Conservation (phyloP, 2,888 invertebrate species). For the Corythucha ciliata region DNA sequence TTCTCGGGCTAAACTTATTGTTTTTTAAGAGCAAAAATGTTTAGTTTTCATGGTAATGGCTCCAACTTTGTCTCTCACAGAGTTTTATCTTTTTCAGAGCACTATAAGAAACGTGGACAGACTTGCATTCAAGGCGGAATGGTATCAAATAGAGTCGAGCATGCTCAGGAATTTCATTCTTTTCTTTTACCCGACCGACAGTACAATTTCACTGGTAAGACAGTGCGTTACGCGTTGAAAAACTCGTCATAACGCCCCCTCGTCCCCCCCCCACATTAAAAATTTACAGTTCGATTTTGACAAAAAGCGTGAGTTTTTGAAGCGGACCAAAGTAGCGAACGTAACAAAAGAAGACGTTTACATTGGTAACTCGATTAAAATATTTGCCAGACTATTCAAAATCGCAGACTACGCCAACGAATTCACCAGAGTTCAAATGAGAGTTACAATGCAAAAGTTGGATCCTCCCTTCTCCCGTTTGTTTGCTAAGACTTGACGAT, state of each 20-base stretch:
- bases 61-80: too few species aligned
- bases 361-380: constrained; percentile 60
- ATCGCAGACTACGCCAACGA: constrained; percentile 64
- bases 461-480: constrained; percentile 31
- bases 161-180: constrained; percentile 64
- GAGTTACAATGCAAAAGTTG: constrained; percentile 57
- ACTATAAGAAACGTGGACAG: too few species aligned
- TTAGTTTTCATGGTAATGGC: too few species aligned
- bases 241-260: too few species aligned
- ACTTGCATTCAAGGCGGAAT: constrained; percentile 69
- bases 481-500: too few species aligned
- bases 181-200: constrained; percentile 66
- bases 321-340: constrained; percentile 58
- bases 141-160: constrained; percentile 74
- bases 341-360: constrained; percentile 58
- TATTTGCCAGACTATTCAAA: constrained; percentile 64
- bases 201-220: constrained; percentile 67
- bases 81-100: too few species aligned
- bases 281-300: constrained; percentile 54
- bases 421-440: constrained; percentile 54
- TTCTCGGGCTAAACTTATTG: too few species aligned
- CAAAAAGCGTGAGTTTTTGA: constrained; percentile 54
- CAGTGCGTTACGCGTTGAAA: too few species aligned
- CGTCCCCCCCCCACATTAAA: too few species aligned
- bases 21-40: too few species aligned